Evolutionary conservation across 2,888 invertebrate genomes (phyloP).

Genomic region (Drosophila villosipedis): DNA sequence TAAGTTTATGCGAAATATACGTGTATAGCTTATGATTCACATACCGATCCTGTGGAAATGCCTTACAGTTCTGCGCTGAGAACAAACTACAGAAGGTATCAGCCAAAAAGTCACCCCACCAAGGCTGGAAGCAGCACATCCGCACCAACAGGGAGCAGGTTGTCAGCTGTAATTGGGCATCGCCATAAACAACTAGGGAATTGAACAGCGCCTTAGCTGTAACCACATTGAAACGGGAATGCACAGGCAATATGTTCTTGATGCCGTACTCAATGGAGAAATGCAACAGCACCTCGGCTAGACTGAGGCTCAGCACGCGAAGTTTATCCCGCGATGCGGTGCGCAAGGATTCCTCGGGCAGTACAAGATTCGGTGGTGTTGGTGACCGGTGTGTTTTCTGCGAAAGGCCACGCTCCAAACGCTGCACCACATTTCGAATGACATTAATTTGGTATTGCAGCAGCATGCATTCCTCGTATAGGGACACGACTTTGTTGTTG

Average conservation of each 20-base stretch:
- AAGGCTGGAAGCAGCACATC: constrained; percentile 89
- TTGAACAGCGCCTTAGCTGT: constrained; percentile 89
- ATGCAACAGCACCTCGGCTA: constrained; percentile 92
- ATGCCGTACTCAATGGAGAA: constrained; percentile 88
- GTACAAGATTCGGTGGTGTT: constrained; percentile 19
- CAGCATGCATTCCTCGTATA: constrained; percentile 88
- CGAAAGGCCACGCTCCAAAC: constrained; percentile 88
- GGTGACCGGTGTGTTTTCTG: constrained; percentile 81
- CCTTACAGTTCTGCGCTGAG: constrained; percentile 91
- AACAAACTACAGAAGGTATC: constrained; percentile 92
- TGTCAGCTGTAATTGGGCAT: constrained; percentile 91
- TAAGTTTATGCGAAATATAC: not conserved
- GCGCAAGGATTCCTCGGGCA: constrained; percentile 86
- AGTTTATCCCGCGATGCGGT: constrained; percentile 93
- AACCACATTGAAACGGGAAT: constrained; percentile 84
- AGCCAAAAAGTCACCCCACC: constrained; percentile 97
- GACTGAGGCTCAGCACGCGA: constrained; percentile 91
- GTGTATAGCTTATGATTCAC: constrained; percentile 13
- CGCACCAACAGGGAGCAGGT: constrained; percentile 92
- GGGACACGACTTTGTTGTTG: constrained; percentile 85
- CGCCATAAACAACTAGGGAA: constrained; percentile 91
- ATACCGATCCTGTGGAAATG: constrained; percentile 94
- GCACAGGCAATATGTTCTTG: constrained; percentile 84
- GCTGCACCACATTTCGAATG: constrained; percentile 90
- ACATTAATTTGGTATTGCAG: constrained; percentile 96